Conservation (phyloP, 2,797 vertebrate genomes). For the Diplodus sargus region DNA sequence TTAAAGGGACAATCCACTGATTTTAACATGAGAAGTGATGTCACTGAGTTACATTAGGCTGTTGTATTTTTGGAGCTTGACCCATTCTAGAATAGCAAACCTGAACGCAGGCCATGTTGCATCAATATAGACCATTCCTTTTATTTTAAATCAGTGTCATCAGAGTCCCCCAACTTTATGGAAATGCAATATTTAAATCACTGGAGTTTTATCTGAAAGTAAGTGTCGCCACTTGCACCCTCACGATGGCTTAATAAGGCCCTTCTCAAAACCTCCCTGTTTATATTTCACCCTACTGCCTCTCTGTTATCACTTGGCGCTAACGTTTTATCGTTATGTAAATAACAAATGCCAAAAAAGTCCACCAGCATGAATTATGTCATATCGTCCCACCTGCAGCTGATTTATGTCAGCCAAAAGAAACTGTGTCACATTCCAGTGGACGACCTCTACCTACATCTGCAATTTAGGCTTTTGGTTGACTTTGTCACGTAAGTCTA, state of each 20-base stretch:
- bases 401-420: slow-evolving; percentile 38
- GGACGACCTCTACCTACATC: background rate
- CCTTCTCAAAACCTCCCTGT: background rate
- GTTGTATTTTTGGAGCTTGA: no score
- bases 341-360: slow-evolving; percentile 43
- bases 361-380: slow-evolving; percentile 18
- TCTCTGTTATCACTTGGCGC: slow-evolving; percentile 16
- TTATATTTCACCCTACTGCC: background rate
- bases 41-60: no score
- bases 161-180: background rate
- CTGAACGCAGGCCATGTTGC: background rate
- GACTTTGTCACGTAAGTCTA: background rate
- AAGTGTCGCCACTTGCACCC: background rate
- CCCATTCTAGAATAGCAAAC: no score
- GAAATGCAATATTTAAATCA: background rate
- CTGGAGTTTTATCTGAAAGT: background rate
- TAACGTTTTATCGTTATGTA: slow-evolving; percentile 27
- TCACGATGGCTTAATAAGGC: background rate
- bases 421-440: slow-evolving; percentile 42
- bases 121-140: background rate
- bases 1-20: no score
- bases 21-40: no score
- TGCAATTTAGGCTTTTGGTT: background rate
- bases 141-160: background rate
- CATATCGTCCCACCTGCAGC: slow-evolving; percentile 21